Evolutionary conservation across 2,797 vertebrate species (phyloP).

Genomic region (Lophotriccus pileatus): DNA sequence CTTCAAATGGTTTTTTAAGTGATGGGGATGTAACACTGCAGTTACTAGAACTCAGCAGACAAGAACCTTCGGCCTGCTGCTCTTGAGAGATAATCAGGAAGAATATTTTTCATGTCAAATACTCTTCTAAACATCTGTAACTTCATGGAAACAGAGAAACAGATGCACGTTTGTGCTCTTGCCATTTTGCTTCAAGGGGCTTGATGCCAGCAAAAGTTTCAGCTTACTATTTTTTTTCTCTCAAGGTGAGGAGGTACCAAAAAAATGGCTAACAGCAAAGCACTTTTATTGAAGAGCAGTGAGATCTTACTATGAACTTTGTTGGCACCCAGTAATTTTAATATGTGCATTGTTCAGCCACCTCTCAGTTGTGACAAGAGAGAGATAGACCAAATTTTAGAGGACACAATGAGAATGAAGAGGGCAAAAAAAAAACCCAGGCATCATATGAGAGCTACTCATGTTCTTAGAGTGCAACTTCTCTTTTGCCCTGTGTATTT

Average conservation of each 20-base stretch:
- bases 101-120: neutral
- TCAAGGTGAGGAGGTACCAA: neutral
- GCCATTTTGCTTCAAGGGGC: neutral
- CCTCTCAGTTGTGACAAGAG: neutral
- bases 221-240: accelerated
- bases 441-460: neutral
- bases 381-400: neutral
- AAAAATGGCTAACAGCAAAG: neutral
- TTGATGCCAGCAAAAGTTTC: neutral
- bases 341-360: neutral
- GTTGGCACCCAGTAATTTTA: neutral
- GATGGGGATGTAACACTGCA: neutral
- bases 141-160: neutral
- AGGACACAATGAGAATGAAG: neutral
- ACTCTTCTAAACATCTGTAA: neutral
- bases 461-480: neutral
- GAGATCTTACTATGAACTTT: neutral
- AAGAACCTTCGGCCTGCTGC: neutral
- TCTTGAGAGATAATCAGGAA: neutral
- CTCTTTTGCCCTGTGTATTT: neutral
- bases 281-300: neutral
- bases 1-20: neutral
- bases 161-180: neutral
- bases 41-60: neutral
- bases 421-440: neutral